Evolutionary conservation across 2,888 invertebrate species (phyloP).

Genomic region (Epirrita christyi): DNA sequence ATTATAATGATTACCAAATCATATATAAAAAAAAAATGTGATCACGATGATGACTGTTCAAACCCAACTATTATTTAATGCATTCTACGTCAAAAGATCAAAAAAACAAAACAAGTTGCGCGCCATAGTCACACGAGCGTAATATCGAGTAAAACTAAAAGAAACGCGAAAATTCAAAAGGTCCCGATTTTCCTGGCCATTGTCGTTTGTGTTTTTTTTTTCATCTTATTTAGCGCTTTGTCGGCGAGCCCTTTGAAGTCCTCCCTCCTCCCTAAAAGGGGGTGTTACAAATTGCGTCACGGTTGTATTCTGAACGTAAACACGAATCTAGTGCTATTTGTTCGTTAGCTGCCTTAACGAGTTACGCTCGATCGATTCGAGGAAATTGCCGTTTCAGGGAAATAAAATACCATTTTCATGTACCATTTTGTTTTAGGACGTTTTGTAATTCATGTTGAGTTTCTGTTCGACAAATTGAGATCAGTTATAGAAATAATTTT

Average conservation of each 20-base stretch:
- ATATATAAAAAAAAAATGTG: too few relatives aligned
- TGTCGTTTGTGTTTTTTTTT: constrained; percentile 79
- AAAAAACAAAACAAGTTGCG: background rate
- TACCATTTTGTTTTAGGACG: constrained; percentile 1
- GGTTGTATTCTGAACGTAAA: constrained; percentile 73
- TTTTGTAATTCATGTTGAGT: background rate
- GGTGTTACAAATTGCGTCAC: constrained; percentile 82
- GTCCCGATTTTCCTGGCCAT: constrained; percentile 79
- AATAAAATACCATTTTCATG: constrained; percentile 13
- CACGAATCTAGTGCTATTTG: constrained; percentile 65
- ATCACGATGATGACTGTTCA: too few relatives aligned
- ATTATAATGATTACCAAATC: too few relatives aligned
- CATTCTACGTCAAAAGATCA: background rate
- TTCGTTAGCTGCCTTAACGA: constrained; percentile 43
- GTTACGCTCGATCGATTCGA: constrained; percentile 36
- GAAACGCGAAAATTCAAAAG: constrained; percentile 67
- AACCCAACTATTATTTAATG: too few relatives aligned
- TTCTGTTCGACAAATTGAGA: background rate
- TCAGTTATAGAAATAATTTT: too few relatives aligned
- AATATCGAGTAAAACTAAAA: constrained; percentile 68
- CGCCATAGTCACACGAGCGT: constrained; percentile 41
- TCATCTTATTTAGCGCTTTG: constrained; percentile 85
- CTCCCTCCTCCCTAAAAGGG: constrained; percentile 52
- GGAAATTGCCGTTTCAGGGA: constrained; percentile 25
- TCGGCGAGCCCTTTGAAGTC: constrained; percentile 82